Conservation (phyloP, 1,140 invertebrate genomes). For the Bactericera cockerelli region DNA sequence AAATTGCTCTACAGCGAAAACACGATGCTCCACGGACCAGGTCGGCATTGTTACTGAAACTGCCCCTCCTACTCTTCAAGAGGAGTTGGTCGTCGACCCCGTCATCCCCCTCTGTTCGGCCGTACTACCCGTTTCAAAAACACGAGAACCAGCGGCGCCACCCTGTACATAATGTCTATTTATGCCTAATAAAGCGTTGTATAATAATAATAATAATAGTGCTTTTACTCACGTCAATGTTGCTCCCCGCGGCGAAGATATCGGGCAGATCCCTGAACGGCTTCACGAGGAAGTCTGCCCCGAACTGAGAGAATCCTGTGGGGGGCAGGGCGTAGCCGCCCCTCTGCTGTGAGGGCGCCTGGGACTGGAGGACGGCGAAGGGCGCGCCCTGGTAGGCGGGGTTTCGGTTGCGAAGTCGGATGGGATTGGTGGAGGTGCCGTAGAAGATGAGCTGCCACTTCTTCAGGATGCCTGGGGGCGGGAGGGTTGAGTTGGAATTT, state of each 20-base stretch:
- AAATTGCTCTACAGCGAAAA: too few species aligned
- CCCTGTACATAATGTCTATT: too few species aligned
- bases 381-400: conserved; percentile 13
- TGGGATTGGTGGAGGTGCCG: conserved; percentile 67
- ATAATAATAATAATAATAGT: too few species aligned
- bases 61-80: too few species aligned
- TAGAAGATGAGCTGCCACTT: conserved; percentile 91
- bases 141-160: too few species aligned
- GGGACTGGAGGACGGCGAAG: conserved; percentile 26
- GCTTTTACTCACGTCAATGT: conserved; percentile 21
- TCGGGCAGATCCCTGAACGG: conserved; percentile 22
- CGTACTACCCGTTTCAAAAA: too few species aligned
- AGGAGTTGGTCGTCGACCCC: too few species aligned
- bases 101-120: too few species aligned
- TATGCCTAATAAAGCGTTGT: too few species aligned
- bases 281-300: not conserved
- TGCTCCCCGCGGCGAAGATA: conserved; percentile 26
- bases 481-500: conserved; percentile 7
- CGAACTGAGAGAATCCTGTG: conserved; percentile 22
- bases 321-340: conserved; percentile 30
- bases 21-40: too few species aligned
- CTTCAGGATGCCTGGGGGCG: conserved; percentile 50
- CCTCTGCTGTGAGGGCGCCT: conserved; percentile 34
- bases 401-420: conserved; percentile 38
- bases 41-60: too few species aligned